These are phyloP conservation scores for Drosophila nigricruria DNA, from an alignment of 2,888 invertebrate species.

Conservation along the genomic window DNA sequence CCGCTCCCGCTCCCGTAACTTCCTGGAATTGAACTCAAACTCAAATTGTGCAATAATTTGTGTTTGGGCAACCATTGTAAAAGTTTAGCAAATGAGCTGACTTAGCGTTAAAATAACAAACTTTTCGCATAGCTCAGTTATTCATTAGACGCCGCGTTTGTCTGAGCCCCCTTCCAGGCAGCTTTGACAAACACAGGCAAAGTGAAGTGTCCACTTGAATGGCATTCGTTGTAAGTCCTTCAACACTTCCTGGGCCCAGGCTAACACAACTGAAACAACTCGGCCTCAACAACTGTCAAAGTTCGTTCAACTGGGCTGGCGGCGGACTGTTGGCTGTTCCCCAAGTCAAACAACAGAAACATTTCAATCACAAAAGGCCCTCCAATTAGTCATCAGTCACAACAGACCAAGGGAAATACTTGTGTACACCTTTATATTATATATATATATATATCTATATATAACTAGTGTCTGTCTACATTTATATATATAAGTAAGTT, in stretches of 20 bases:
- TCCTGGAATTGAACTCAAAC: background rate
- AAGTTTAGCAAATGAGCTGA: slow-evolving; percentile 9
- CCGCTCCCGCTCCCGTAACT: background rate
- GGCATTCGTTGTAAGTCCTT: slow-evolving; percentile 48
- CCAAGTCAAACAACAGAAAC: slow-evolving; percentile 41
- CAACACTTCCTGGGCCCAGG: slow-evolving; percentile 32
- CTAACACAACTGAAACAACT: slow-evolving; percentile 8
- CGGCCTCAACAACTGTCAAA: slow-evolving; percentile 17
- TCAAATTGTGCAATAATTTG: background rate
- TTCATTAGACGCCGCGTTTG: slow-evolving; percentile 23
- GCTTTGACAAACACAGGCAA: slow-evolving; percentile 4
- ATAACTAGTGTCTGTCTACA: background rate
- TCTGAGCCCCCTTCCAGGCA: background rate
- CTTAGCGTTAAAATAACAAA: slow-evolving; percentile 23
- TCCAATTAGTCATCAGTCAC: slow-evolving; percentile 56
- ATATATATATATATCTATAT: background rate
- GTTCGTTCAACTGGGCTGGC: slow-evolving; percentile 50
- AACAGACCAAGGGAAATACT: slow-evolving; percentile 25
- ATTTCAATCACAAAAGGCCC: slow-evolving; percentile 41
- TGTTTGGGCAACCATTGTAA: background rate
- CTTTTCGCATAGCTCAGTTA: slow-evolving; percentile 25
- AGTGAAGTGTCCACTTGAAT: slow-evolving; percentile 29
- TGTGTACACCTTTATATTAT: slow-evolving; percentile 6
- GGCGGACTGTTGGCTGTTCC: background rate
- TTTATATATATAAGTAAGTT: slow-evolving; percentile 6